Conservation (phyloP, 1,140 invertebrate species). For the Aphidius gifuensis region DNA sequence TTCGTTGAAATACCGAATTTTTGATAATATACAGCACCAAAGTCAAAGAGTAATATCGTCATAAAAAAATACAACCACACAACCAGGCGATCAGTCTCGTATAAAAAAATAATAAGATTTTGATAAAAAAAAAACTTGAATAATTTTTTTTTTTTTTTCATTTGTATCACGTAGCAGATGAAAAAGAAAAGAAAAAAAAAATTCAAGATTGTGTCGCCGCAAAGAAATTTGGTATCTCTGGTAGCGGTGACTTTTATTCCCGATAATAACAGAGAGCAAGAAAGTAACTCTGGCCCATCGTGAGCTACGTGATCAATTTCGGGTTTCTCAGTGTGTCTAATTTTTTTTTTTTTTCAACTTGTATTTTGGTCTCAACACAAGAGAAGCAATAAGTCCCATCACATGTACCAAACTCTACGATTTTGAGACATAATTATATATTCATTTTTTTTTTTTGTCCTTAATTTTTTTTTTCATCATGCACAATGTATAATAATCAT, state of each 20-base stretch:
- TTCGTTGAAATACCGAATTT: too few relatives aligned
- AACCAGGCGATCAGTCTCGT: neutral
- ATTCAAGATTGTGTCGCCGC: constrained; percentile 48
- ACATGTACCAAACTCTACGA: constrained; percentile 36
- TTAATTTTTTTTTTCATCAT: too few relatives aligned
- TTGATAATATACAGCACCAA: too few relatives aligned
- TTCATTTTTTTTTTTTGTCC: too few relatives aligned
- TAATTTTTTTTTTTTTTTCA: constrained; percentile 5
- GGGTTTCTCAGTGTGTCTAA: constrained; percentile 31
- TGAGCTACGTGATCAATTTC: constrained; percentile 54
- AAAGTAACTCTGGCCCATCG: constrained; percentile 23
- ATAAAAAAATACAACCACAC: too few relatives aligned
- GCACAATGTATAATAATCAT: too few relatives aligned
- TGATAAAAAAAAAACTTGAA: too few relatives aligned
- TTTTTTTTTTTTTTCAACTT: constrained; percentile 22
- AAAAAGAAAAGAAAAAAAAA: constrained; percentile 29
- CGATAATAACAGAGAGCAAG: constrained; percentile 54
- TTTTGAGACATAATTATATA: constrained; percentile 52
- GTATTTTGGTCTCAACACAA: neutral
- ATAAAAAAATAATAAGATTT: neutral
- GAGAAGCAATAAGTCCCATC: neutral
- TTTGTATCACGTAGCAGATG: constrained; percentile 16
- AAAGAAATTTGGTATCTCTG: constrained; percentile 41
- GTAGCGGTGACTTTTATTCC: constrained; percentile 57
- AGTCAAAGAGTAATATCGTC: too few relatives aligned